Base-by-base conservation (phyloP, 2,888 invertebrate genomes). In the Alcis repandata region DNA sequence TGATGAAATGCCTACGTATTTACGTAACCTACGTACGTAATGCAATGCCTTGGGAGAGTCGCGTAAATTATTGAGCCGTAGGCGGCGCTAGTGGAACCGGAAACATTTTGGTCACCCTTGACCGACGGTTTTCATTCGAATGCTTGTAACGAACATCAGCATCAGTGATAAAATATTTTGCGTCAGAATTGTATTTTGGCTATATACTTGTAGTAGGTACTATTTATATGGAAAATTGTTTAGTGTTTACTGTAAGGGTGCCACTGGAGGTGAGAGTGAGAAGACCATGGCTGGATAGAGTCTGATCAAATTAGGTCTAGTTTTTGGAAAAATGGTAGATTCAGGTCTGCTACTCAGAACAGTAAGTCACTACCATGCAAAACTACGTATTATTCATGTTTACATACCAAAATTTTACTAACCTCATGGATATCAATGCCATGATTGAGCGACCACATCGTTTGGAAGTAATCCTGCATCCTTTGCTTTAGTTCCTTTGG, bases 391-490 rank as follows among this genome's bases (percentile, higher is more conserved):
- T 17, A 53, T 38, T 17, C 41, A 59, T 22, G 56, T 63, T 63
- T 19, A 63, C 63, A 59, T 63, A 63, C 63, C 63, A 63, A 63
- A 59, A 59, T 60, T 41, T 60, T 66, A 66, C 65, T 60, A 61
- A 98, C 99, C 96, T 99, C 98, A 83, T 98, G 97, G 76, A 98
- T 97, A 88, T 99, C 98, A 82, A 99, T 99, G 62, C 99, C 99
- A 87, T 98, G 98, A 92, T 98, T 99, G 68, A 99, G 95, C 11
- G 98, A 98, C 99, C 99, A 99, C 95, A 98, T 98, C 13, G 99
- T 99, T 90, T 99, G 98, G 87, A 99, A 99, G 89, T 98, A 99
- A 87, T 99, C 99, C 84, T 98, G 98, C 96, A 99, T 98, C 69
- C 99, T 94, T 84, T 98, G 98, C 86, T 98, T 98, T 69, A 99